These are phyloP conservation scores for Urocyon cinereoargenteus DNA, from an alignment of 2,797 vertebrate species.

Conservation along the genomic window DNA sequence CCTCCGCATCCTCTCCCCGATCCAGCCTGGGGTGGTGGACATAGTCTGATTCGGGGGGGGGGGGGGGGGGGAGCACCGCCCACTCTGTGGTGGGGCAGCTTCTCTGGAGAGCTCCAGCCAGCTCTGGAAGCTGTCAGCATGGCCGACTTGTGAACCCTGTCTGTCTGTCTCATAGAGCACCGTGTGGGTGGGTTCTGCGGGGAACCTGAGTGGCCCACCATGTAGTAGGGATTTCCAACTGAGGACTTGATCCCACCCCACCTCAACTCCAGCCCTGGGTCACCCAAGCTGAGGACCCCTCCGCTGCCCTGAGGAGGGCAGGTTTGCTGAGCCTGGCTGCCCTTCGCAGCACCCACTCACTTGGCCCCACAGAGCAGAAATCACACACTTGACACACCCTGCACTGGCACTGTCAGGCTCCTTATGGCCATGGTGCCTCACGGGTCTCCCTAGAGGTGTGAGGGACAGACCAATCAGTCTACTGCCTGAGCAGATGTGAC, in stretches of 20 bases:
- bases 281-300: not conserved
- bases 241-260: not conserved
- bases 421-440: not conserved
- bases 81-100: not conserved
- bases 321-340: not conserved
- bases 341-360: not conserved
- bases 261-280: not conserved
- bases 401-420: not conserved
- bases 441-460: not conserved
- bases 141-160: rapidly evolving
- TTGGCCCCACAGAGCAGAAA: not conserved
- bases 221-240: not conserved
- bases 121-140: not conserved
- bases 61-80: no score
- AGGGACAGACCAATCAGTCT: not conserved
- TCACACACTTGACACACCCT: not conserved
- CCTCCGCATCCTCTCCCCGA: not conserved
- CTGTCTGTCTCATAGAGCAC: not conserved
- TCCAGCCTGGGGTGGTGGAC: not conserved
- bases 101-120: not conserved
- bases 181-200: not conserved
- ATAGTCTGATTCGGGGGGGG: not conserved
- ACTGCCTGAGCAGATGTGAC: not conserved
- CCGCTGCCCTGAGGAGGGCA: not conserved
- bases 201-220: not conserved